These are phyloP conservation scores for Dicyrtomina minuta DNA, from an alignment of 2,888 invertebrate species.

Conservation along the genomic window DNA sequence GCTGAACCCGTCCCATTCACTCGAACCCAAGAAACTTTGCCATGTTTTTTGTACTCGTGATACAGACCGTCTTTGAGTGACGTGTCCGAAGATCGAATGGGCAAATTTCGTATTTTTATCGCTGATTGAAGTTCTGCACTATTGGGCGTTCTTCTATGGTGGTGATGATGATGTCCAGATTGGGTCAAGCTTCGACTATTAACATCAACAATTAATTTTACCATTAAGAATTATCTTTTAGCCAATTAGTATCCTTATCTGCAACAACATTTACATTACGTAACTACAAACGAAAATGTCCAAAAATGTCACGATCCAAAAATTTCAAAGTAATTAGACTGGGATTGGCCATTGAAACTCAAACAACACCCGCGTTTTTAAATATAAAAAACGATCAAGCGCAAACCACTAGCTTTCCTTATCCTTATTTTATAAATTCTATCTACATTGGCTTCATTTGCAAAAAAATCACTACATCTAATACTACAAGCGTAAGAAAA, in stretches of 20 bases:
- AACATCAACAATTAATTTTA: not conserved
- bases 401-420: no score
- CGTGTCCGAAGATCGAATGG: constrained; percentile 71
- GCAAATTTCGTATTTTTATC: constrained; percentile 78
- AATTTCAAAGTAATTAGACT: no score
- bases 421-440: no score
- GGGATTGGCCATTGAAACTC: not conserved
- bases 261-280: no score
- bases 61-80: constrained; percentile 85
- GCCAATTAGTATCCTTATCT: no score
- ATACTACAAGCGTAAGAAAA: no score
- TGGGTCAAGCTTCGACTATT: constrained; percentile 35
- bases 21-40: constrained; percentile 93
- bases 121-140: constrained; percentile 48
- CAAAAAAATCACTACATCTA: no score
- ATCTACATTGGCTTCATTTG: no score
- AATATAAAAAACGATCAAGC: no score
- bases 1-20: constrained; percentile 89
- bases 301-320: no score
- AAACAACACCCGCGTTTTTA: not conserved
- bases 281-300: no score
- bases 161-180: constrained; percentile 37
- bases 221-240: no score
- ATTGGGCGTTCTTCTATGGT: constrained; percentile 46
- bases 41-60: constrained; percentile 98